Evolutionary conservation across 2,113 vertebrate species (phyloP), one percentile per base, ranked within the genome.

Genomic region (Podarcis cretensis): DNA sequence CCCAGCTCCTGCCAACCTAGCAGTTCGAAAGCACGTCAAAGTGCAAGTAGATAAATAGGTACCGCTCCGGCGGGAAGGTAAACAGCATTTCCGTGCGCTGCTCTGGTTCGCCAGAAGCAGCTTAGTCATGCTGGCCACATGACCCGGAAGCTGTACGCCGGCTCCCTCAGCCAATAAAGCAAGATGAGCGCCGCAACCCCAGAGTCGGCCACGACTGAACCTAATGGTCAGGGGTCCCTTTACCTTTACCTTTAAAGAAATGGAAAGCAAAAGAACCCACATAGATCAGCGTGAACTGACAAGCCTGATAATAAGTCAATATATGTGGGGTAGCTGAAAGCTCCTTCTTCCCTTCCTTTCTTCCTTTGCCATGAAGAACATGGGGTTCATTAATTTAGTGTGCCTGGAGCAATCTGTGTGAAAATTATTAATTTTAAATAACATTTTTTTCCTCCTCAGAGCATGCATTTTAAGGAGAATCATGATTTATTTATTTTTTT

Each of bases 371-470:
- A n/a, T 83, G 59, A 77, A 83, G 73, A 89, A 78, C 63, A 78
- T 78, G 94, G 90, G 92, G 86, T 83, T 93, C 90, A 93, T 95
- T 96, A 92, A 94, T 92, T 90, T 92, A 90, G 88, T 92, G 90
- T 91, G 91, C 94, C 94, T 96, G 91, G 66, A 95, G 84, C 95
- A 93, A 83, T 93, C 92, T 96, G 96, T 96, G 96, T 96, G 30
- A 71, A 30, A n/a, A 71, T 71, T 40, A 5, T 5, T 40, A 40
- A 40, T 40, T n/a, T 71, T 71, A n/a, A 71, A 71, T 71, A 13
- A 9, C 6, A 68, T 68, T 71, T 71, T 16, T 71, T 5, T 5
- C 18, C 18, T 63, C 18, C 59, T 69, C 66, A 37, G 37, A 37
- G 37, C 7, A 35, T 35, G 32, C 73, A 75, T 16, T 75, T 75